Base-by-base conservation (phyloP, 2,113 vertebrate genomes). In the Synchiropus splendidus region DNA sequence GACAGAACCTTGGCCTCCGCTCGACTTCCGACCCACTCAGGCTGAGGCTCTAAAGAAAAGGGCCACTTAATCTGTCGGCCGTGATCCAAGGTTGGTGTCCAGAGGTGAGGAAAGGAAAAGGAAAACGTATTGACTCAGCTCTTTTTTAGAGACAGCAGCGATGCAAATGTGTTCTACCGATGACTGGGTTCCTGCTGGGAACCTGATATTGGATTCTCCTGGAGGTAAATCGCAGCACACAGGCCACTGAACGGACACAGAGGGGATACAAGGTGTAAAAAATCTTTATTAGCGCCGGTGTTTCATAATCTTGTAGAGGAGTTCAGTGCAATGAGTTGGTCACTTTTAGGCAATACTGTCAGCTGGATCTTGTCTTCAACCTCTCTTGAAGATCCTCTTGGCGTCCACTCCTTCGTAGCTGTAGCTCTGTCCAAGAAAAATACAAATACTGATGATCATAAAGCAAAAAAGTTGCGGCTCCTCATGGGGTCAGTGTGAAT, bases 371-470 rank as follows among this genome's bases (percentile, higher is more conserved):
- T 13, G 43, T 16, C 15, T 30, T 37, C 14, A 4, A 4, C 52
- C 83, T 70, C 57, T 90, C 61, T 95, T 98, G 79, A 95, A 97
- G 79, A 89, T 66, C 64, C 94, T 88, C 72, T 90, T 94, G 37
- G 91, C 86, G 12, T 92, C 83, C n/a, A 91, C 86, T 35, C 92
- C 92, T 36, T 97, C 90, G 0, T 94, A 96, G n/a, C 2, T 1
- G 1, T 92, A 97, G 48, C 47, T 88, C 95, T 98, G 82, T 42
- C 36, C 38, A 38, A 17, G 9, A 62, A 34, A 69, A 6, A 15
- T 16, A 32, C 54, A 2, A 18, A 4, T n/a, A n/a, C n/a, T n/a
- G n/a, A n/a, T n/a, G 16, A 10, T 43, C 30, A 31, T 11, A 16
- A 10, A 45, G 3, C 2, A 18, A 35, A 10, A 5, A 10, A n/a